These are phyloP conservation scores for Agonopterix heracliana DNA, from an alignment of 2,888 invertebrate genomes.

Conservation along the genomic window DNA sequence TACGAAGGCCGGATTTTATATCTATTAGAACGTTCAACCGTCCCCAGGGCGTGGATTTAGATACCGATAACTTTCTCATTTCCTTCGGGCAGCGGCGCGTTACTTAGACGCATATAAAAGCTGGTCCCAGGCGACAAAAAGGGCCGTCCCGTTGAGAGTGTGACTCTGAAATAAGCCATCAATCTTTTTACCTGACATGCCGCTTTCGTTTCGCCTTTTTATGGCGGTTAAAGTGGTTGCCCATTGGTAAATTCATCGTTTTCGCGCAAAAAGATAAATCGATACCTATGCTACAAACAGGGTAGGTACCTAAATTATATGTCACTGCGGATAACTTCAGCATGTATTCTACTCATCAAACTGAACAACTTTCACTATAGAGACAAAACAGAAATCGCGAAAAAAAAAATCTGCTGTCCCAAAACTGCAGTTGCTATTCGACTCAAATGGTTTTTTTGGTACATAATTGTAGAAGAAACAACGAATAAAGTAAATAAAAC, in stretches of 20 bases:
- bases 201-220: constrained; percentile 39
- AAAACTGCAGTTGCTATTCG: no score
- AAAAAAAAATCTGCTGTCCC: no score
- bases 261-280: no score
- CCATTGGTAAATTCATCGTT: constrained; percentile 6
- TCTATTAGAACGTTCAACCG: constrained; percentile 64
- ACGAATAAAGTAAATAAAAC: no score
- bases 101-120: constrained; percentile 49
- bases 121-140: constrained; percentile 39
- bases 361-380: no score
- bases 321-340: no score
- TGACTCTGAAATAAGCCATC: constrained; percentile 48
- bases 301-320: no score
- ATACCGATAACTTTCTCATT: constrained; percentile 72
- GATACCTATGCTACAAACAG: no score
- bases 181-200: constrained; percentile 37
- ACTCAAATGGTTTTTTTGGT: no score
- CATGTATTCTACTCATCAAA: no score
- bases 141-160: constrained; percentile 26
- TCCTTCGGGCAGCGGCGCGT: constrained; percentile 52
- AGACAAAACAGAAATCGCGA: no score
- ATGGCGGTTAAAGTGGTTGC: constrained; percentile 26
- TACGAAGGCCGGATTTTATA: constrained; percentile 64
- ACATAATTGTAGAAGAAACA: no score
- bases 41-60: constrained; percentile 64